Percentiles rank a stretch among this genome's conserved stretches.
Conservation (phyloP, 2,113 vertebrate genomes). For the Mystacornis crossleyi region DNA sequence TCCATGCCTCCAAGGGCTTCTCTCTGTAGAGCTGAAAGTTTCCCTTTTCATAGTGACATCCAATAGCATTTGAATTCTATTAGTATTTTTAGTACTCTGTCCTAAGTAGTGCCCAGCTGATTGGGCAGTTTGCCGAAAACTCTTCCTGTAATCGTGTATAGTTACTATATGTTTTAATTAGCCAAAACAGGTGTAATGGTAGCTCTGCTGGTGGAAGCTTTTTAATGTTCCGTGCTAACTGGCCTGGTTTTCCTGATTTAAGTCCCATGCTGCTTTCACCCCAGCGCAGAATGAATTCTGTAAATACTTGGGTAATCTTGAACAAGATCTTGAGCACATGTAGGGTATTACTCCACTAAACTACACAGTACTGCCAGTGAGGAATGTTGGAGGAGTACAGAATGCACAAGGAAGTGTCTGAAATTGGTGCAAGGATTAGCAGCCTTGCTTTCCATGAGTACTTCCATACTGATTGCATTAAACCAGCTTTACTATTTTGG, state of each 20-base stretch:
- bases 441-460: not conserved
- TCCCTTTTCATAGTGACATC: constrained; percentile 43
- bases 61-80: constrained; percentile 56
- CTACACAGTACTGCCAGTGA: not conserved
- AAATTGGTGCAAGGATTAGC: not conserved
- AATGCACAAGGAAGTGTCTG: not conserved
- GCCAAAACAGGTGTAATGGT: constrained; percentile 45
- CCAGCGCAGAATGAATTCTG: not conserved
- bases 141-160: constrained; percentile 48
- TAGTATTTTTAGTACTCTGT: constrained; percentile 70
- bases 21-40: not conserved
- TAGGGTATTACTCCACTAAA: not conserved
- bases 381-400: not conserved
- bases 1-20: not conserved
- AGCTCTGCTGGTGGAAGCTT: not conserved
- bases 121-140: constrained; percentile 11
- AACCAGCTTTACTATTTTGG: not conserved
- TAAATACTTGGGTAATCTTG: constrained; percentile 14
- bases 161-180: constrained; percentile 61
- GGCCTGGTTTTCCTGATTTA: not conserved
- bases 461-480: not conserved
- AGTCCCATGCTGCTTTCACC: not conserved
- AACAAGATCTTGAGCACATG: not conserved
- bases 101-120: constrained; percentile 20
- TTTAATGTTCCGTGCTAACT: not conserved